Conservation (phyloP, 1,140 invertebrate species). For the Lepidurus couesii region DNA sequence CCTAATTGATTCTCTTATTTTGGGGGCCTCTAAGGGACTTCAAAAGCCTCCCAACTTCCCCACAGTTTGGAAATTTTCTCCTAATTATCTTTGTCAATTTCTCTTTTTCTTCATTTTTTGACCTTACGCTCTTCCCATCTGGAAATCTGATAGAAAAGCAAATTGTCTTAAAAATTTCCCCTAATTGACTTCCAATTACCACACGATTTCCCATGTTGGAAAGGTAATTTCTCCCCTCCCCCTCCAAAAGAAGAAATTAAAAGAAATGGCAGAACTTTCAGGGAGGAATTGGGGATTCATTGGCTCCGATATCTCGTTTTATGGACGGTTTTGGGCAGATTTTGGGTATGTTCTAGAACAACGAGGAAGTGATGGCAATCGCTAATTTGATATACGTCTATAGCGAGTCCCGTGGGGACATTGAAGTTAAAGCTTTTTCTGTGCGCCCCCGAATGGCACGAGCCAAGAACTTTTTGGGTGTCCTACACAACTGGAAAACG, state of each 20-base stretch:
- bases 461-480: background rate
- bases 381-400: constrained; percentile 15
- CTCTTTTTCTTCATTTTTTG: no score
- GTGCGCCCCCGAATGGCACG: background rate
- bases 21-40: background rate
- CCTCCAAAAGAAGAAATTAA: no score
- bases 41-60: no score
- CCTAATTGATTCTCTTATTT: background rate
- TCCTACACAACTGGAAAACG: background rate
- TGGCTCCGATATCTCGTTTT: background rate
- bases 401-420: background rate
- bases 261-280: no score
- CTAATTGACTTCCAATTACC: no score
- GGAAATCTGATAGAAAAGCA: no score
- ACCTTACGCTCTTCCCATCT: no score
- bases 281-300: background rate
- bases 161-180: no score
- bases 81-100: no score
- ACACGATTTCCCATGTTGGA: no score
- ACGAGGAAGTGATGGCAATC: background rate
- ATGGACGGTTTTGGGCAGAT: background rate
- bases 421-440: background rate
- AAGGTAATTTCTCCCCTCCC: no score
- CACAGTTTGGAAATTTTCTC: no score
- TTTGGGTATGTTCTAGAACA: constrained; percentile 18